These are phyloP conservation scores for Staurois parvus DNA, from an alignment of 2,797 vertebrate genomes.

Conservation along the genomic window DNA sequence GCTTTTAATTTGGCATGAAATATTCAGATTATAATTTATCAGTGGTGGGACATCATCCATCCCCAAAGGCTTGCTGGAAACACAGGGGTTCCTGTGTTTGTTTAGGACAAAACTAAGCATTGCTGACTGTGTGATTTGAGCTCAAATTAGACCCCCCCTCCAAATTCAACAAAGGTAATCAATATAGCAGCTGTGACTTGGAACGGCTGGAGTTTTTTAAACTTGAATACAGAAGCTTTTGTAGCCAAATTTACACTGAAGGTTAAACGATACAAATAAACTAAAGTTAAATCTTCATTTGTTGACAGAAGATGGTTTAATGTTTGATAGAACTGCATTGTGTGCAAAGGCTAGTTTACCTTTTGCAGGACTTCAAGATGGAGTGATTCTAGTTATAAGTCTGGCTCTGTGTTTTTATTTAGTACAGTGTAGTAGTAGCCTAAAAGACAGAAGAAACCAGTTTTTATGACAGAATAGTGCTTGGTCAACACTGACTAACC, in stretches of 20 bases:
- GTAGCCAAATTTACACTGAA: neutral
- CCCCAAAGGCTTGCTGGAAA: neutral
- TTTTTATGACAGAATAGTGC: too few species aligned
- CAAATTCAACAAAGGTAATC: neutral
- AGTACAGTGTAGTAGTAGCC: too few species aligned
- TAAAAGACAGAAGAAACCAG: too few species aligned
- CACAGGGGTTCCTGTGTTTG: neutral
- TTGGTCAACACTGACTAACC: too few species aligned
- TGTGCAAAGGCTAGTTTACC: neutral
- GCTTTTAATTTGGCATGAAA: constrained; percentile 43
- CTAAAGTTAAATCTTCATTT: neutral
- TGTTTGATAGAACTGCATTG: neutral
- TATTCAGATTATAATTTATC: constrained; percentile 45
- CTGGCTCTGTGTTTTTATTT: too few species aligned
- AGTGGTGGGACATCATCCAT: constrained; percentile 14
- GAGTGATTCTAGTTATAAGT: too few species aligned
- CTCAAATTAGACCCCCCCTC: neutral
- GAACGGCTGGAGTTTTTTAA: neutral
- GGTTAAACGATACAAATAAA: neutral
- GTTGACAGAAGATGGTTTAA: neutral
- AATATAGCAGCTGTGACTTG: neutral
- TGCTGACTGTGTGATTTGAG: neutral
- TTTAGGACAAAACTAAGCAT: neutral
- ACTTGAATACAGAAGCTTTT: neutral
- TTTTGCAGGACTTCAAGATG: too few species aligned